These are phyloP conservation scores for cat (Felis catus) DNA, from an alignment of 2,113 vertebrate species.

Conservation along the genomic window DNA sequence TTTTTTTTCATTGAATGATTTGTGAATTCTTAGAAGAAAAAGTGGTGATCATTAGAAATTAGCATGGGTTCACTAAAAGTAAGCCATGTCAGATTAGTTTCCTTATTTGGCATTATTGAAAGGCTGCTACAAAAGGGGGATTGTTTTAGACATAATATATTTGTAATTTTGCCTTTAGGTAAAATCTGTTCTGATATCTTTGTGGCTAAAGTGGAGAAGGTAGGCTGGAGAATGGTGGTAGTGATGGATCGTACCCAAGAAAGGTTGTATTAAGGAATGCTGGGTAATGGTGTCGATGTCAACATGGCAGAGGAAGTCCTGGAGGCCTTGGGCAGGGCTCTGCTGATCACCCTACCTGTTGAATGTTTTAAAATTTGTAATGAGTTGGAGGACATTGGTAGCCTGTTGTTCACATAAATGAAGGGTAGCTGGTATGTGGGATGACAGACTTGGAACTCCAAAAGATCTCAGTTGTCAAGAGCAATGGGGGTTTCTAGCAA, in stretches of 20 bases:
- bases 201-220: not conserved
- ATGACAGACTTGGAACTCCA: not conserved
- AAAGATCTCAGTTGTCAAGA: not conserved
- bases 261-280: not conserved
- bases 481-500: not conserved
- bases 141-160: not conserved
- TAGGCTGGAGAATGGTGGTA: not conserved
- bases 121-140: not conserved
- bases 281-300: not conserved
- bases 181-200: conserved; percentile 9
- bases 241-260: not conserved
- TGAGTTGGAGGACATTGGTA: not conserved
- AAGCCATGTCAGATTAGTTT: not conserved
- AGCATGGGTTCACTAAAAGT: not conserved
- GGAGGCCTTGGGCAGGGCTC: not conserved
- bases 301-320: not conserved
- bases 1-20: not conserved
- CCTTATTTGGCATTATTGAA: not conserved
- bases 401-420: not conserved
- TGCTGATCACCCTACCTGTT: not conserved
- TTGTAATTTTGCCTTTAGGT: not conserved
- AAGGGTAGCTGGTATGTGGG: not conserved
- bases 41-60: not conserved
- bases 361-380: conserved; percentile 4
- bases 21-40: conserved; percentile 40